A percentile compares a stretch with the other conserved stretches of the same genome.
Conservation (phyloP, 1,140 invertebrate genomes). For the Eriocheir sinensis region DNA sequence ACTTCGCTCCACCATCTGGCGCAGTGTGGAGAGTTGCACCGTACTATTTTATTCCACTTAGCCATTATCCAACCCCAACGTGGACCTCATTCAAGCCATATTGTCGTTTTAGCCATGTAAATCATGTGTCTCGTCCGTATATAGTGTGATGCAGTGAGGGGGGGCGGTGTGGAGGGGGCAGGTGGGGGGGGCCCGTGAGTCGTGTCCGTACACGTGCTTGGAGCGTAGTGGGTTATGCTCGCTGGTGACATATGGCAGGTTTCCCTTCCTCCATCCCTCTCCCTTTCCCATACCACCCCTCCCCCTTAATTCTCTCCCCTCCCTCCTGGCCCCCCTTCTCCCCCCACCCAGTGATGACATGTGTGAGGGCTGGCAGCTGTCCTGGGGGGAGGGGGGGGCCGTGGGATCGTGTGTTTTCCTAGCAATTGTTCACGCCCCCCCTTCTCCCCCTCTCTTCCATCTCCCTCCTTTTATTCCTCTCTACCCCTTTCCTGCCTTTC, state of each 20-base stretch:
- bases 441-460: not conserved
- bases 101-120: not conserved
- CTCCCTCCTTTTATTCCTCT: not conserved
- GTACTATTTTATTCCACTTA: not conserved
- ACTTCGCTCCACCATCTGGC: conserved; percentile 49
- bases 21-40: conserved; percentile 52
- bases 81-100: not conserved
- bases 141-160: not conserved
- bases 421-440: conserved; percentile 11
- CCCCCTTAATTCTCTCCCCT: not conserved
- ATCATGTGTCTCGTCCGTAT: not conserved
- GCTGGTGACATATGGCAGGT: conserved; percentile 3
- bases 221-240: not conserved
- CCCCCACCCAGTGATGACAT: conserved; percentile 32
- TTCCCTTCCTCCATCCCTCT: conserved; percentile 27
- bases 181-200: not conserved
- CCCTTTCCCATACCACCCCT: not conserved
- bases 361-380: conserved; percentile 60
- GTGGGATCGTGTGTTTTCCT: conserved; percentile 30
- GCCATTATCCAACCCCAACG: not conserved
- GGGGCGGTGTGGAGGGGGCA: not conserved
- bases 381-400: not conserved
- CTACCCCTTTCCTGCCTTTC: not conserved
- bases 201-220: not conserved
- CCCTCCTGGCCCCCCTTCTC: not conserved